These are phyloP conservation scores for Cladopsammia gracilis DNA, from an alignment of 64 coral and sea anemone species.

Conservation along the genomic window DNA sequence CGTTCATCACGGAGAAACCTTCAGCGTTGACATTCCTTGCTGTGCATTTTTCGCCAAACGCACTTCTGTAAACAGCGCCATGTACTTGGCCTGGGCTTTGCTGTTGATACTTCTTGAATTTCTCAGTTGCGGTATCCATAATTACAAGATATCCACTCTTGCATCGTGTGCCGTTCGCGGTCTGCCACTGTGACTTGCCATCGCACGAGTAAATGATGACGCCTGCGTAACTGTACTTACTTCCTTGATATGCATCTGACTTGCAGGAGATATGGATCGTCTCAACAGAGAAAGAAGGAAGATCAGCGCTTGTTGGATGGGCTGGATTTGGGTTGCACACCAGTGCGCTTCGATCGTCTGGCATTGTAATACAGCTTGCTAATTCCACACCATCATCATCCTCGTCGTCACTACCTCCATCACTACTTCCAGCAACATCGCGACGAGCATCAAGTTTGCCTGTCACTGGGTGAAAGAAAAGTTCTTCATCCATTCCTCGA, in stretches of 20 bases:
- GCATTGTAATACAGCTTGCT: no score
- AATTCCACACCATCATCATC: no score
- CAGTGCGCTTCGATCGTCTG: no score
- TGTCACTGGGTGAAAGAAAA: no score
- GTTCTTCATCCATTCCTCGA: no score
- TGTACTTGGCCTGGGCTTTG: neutral
- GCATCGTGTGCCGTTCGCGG: neutral
- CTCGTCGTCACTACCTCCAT: neutral
- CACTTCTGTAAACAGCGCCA: conserved; percentile 6
- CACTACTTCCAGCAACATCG: neutral
- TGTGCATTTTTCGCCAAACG: neutral
- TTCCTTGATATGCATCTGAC: neutral
- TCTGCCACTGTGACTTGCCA: neutral
- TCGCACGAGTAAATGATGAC: neutral
- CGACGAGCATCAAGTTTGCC: neutral
- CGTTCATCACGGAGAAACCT: no score
- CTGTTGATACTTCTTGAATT: neutral
- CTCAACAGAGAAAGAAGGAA: no score
- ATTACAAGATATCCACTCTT: neutral
- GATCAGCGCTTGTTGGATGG: no score
- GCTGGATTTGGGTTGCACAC: no score
- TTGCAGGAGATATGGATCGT: neutral
- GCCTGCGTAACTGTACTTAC: neutral
- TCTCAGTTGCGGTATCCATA: no score
- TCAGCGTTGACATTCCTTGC: no score